phyloP scores from a whole-genome alignment of 2,113 vertebrate species.

The Rhynchomys soricoides region DNA sequence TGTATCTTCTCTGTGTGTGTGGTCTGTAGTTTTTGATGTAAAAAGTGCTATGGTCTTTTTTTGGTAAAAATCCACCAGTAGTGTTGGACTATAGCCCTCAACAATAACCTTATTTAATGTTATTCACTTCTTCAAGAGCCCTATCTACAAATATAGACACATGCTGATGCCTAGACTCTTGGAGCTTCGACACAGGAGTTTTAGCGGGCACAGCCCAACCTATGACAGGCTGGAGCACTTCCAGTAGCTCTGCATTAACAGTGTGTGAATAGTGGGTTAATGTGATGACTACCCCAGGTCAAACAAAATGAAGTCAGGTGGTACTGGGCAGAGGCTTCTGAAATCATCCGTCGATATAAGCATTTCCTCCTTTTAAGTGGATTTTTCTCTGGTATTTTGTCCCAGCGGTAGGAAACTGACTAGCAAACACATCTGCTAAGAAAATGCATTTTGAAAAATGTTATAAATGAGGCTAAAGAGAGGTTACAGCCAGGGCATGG shows the following conservation, averaged over 20 bases:
- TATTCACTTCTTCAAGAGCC: background rate
- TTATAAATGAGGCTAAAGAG: background rate
- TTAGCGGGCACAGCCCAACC: background rate
- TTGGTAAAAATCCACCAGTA: too few species aligned
- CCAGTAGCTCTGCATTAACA: background rate
- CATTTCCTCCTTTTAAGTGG: background rate
- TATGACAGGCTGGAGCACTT: background rate
- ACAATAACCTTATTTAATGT: background rate
- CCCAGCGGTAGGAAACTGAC: background rate
- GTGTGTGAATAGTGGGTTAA: background rate
- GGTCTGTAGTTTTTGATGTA: too few species aligned
- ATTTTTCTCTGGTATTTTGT: background rate
- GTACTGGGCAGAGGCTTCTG: background rate
- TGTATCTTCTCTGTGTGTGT: too few species aligned
- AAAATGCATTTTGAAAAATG: background rate
- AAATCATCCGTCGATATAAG: background rate
- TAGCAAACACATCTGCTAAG: background rate
- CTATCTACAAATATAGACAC: background rate
- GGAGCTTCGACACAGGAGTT: too few species aligned
- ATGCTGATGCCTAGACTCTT: background rate
- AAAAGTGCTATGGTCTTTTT: too few species aligned
- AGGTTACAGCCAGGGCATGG: background rate
- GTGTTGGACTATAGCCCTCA: too few species aligned
- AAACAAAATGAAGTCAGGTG: background rate
- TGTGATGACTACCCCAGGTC: background rate